Percentiles rank a stretch among this genome's conserved stretches.
Evolutionary conservation across 2,797 vertebrate genomes (phyloP).

Genomic region (Danio jaintianensis): DNA sequence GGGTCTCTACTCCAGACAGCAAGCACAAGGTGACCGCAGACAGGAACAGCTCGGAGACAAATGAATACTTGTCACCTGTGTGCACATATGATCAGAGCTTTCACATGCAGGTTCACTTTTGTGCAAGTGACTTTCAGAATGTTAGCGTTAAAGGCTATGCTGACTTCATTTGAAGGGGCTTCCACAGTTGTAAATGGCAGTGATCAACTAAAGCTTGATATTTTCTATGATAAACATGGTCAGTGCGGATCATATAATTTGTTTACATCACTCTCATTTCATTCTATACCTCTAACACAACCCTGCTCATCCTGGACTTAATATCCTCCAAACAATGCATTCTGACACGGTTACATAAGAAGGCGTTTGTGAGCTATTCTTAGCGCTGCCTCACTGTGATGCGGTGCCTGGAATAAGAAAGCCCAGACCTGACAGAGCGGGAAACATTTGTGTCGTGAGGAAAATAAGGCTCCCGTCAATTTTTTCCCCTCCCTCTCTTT

Average conservation of each 20-base stretch:
- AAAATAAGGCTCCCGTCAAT: constrained; percentile 57
- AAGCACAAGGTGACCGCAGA: not conserved
- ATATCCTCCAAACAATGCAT: constrained; percentile 78
- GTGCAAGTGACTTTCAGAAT: not conserved
- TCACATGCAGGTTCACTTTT: not conserved
- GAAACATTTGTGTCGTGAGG: constrained; percentile 66
- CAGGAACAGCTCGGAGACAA: not conserved
- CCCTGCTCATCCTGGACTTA: constrained; percentile 52
- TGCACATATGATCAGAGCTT: not conserved
- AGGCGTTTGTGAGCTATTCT: constrained; percentile 80
- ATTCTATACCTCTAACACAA: constrained; percentile 16
- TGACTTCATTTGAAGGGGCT: constrained; percentile 10
- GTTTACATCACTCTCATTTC: constrained; percentile 36
- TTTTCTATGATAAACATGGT: constrained; percentile 1
- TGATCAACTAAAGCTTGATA: not conserved
- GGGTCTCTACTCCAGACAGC: not conserved
- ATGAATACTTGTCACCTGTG: not conserved
- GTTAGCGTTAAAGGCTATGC: not conserved
- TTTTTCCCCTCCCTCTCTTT: constrained; percentile 33
- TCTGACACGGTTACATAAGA: constrained; percentile 78
- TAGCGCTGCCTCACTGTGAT: constrained; percentile 79
- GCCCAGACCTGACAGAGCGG: constrained; percentile 73
- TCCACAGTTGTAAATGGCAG: not conserved
- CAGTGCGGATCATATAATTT: constrained; percentile 21
- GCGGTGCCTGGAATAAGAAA: constrained; percentile 75